A percentile compares a stretch with the other conserved stretches of the same genome.
Conservation (phyloP, 2,888 invertebrate species). For the Onthophagus sagittarius region DNA sequence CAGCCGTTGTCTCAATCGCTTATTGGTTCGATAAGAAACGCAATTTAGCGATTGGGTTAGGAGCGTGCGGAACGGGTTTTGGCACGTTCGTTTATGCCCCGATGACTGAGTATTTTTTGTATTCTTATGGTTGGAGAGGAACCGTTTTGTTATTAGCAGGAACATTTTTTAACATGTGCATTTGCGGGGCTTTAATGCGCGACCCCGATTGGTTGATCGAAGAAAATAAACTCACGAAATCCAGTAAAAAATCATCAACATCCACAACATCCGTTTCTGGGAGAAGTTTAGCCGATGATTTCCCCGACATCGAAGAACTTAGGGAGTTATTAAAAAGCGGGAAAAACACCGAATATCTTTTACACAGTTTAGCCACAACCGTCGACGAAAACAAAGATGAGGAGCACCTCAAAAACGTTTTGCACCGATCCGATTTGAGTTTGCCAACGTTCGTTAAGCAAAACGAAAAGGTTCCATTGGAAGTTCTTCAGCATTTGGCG, state of each 20-base stretch:
- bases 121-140: conserved; percentile 81
- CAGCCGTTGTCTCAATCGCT: conserved; percentile 86
- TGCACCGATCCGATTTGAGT: conserved; percentile 64
- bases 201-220: conserved; percentile 80
- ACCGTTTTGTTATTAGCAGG: conserved; percentile 77
- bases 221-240: conserved; percentile 58
- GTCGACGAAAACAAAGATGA: conserved; percentile 51
- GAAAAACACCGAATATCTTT: conserved; percentile 62
- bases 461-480: conserved; percentile 63
- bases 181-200: conserved; percentile 82
- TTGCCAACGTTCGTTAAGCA: conserved; percentile 70
- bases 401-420: conserved; percentile 47
- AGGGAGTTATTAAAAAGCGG: conserved; percentile 68
- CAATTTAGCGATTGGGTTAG: conserved; percentile 80
- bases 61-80: conserved; percentile 85
- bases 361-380: conserved; percentile 60
- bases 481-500: conserved; percentile 60
- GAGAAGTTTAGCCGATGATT: conserved; percentile 50
- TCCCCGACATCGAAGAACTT: conserved; percentile 64
- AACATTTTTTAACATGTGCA: conserved; percentile 78
- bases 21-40: conserved; percentile 90
- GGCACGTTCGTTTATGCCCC: conserved; percentile 88
- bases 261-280: conserved; percentile 52
- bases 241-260: conserved; percentile 54
- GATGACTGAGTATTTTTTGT: conserved; percentile 73